Conservation (phyloP, 1,140 invertebrate species). For the Trinorchestia longiramus region DNA sequence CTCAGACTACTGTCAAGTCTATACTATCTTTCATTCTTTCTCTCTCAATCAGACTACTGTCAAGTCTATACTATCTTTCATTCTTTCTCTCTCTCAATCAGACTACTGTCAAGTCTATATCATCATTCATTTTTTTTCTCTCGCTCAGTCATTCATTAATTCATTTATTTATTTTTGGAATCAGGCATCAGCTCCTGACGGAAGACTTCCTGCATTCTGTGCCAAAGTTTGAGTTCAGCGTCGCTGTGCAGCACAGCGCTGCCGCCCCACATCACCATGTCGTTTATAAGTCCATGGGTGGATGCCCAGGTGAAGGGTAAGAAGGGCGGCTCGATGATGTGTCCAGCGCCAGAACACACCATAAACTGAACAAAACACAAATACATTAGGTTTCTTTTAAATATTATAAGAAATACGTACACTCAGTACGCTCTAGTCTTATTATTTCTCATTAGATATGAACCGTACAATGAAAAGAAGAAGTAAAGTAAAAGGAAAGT, state of each 20-base stretch:
- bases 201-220: constrained; percentile 32
- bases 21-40: too few species aligned
- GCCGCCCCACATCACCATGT: constrained; percentile 24
- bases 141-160: neutral
- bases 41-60: too few species aligned
- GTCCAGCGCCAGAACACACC: constrained; percentile 15
- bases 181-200: neutral
- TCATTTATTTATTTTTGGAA: neutral
- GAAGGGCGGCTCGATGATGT: constrained; percentile 50
- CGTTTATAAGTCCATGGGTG: neutral
- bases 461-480: too few species aligned
- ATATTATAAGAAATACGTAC: neutral
- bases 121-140: neutral
- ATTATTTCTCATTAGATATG: neutral
- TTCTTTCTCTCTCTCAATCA: too few species aligned
- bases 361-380: constrained; percentile 23
- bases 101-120: too few species aligned
- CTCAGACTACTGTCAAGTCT: too few species aligned
- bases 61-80: too few species aligned
- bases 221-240: constrained; percentile 42
- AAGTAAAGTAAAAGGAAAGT: too few species aligned
- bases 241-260: neutral
- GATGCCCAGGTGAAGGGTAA: neutral
- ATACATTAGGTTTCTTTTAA: neutral
- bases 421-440: neutral